A percentile compares a stretch with the other conserved stretches of the same genome.
phyloP scores from a whole-genome alignment of 2,888 invertebrate species.

The Stenichneumon culpator region DNA sequence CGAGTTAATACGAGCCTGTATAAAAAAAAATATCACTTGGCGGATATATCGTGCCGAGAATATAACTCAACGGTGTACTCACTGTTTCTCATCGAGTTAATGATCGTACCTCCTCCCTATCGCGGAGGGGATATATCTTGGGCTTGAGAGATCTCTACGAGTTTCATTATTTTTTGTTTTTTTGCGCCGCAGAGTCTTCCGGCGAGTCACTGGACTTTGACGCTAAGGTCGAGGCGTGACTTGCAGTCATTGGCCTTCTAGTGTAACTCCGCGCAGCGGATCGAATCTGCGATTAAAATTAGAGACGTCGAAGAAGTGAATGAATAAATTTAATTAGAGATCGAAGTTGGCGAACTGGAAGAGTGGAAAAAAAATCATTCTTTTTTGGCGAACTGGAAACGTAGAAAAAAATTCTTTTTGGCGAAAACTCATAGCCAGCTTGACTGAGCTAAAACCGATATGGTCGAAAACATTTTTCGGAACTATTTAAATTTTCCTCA shows the following conservation, averaged over 20 bases:
- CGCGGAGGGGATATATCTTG: conserved; percentile 7
- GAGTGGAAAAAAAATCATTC: too few species aligned
- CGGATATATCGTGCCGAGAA: conserved; percentile 33
- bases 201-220: conserved; percentile 34
- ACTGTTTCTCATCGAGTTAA: conserved; percentile 57
- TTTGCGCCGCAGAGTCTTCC: conserved; percentile 8
- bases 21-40: conserved; percentile 51
- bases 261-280: neutral
- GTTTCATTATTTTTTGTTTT: conserved; percentile 15
- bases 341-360: neutral
- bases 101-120: conserved; percentile 47
- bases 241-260: neutral
- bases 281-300: neutral
- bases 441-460: too few species aligned
- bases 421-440: too few species aligned
- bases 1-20: conserved; percentile 37
- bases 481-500: too few species aligned
- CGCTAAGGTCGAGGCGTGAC: neutral
- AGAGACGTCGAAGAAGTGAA: neutral
- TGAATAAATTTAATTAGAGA: neutral
- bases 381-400: neutral
- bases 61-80: conserved; percentile 47
- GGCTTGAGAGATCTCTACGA: conserved; percentile 33
- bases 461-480: too few species aligned
- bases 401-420: too few species aligned